phyloP scores from a whole-genome alignment of 2,888 invertebrate genomes.

The Frankliniella fusca region DNA sequence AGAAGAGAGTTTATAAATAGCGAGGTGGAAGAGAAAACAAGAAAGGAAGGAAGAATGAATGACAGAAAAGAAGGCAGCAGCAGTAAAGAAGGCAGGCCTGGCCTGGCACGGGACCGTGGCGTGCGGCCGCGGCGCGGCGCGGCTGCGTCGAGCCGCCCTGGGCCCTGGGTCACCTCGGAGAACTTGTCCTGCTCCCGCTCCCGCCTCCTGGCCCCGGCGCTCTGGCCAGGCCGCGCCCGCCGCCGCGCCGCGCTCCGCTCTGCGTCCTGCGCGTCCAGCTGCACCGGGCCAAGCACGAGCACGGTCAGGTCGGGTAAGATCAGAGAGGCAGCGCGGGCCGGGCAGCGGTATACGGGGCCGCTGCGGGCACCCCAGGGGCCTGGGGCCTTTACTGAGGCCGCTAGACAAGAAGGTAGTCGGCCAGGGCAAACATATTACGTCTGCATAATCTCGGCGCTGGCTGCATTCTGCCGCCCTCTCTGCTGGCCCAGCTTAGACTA shows the following conservation, averaged over 20 bases:
- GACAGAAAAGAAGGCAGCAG: neutral
- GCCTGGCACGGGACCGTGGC: neutral
- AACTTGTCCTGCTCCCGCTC: slow-evolving; percentile 3
- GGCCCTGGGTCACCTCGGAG: slow-evolving; percentile 4
- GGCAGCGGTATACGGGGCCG: neutral
- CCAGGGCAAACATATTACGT: too few relatives aligned
- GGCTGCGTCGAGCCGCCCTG: neutral
- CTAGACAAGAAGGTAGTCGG: too few relatives aligned
- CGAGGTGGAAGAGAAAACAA: neutral
- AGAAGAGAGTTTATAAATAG: neutral
- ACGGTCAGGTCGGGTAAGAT: neutral
- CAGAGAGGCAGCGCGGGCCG: neutral
- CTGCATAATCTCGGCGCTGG: too few relatives aligned
- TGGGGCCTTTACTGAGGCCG: too few relatives aligned
- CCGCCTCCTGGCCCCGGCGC: neutral
- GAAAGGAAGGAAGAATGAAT: neutral
- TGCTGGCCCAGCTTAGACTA: too few relatives aligned
- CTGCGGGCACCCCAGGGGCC: too few relatives aligned
- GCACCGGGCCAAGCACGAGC: neutral
- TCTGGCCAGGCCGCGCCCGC: neutral
- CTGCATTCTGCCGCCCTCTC: too few relatives aligned
- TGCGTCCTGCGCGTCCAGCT: neutral
- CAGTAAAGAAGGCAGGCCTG: neutral
- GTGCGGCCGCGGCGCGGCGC: neutral
- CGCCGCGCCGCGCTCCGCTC: neutral